Percentiles rank a stretch among this genome's conserved stretches.
phyloP scores from a whole-genome alignment of 2,888 invertebrate genomes.

The Diloba caeruleocephala region DNA sequence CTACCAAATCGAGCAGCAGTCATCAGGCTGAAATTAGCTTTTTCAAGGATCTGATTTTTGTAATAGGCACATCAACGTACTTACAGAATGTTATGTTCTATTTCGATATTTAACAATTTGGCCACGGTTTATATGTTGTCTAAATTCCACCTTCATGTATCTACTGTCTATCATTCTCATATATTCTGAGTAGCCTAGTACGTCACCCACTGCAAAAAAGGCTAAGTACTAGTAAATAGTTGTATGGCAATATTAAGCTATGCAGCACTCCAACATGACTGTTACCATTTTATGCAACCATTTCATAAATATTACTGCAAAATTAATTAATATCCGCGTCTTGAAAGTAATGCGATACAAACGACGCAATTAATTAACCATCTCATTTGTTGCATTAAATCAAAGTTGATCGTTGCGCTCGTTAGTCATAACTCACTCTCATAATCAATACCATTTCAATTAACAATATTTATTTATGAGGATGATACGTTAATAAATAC shows the following conservation, averaged over 20 bases:
- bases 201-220: too few relatives aligned
- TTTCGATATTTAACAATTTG: too few relatives aligned
- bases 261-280: conserved; percentile 9
- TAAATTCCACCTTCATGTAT: too few relatives aligned
- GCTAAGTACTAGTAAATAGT: too few relatives aligned
- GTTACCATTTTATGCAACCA: conserved; percentile 30
- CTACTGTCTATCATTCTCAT: too few relatives aligned
- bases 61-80: too few relatives aligned
- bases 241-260: background rate
- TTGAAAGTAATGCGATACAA: conserved; percentile 46
- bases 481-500: conserved; percentile 75
- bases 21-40: too few relatives aligned
- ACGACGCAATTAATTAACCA: conserved; percentile 44
- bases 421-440: conserved; percentile 52
- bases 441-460: conserved; percentile 62
- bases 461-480: conserved; percentile 75
- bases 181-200: too few relatives aligned
- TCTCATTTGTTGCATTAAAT: conserved; percentile 50
- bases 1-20: too few relatives aligned
- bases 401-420: conserved; percentile 53
- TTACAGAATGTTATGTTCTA: too few relatives aligned
- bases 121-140: too few relatives aligned
- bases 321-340: conserved; percentile 48
- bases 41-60: too few relatives aligned
- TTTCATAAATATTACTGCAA: conserved; percentile 14